These are phyloP conservation scores for Thera obeliscata DNA, from an alignment of 2,888 invertebrate genomes.

Conservation along the genomic window DNA sequence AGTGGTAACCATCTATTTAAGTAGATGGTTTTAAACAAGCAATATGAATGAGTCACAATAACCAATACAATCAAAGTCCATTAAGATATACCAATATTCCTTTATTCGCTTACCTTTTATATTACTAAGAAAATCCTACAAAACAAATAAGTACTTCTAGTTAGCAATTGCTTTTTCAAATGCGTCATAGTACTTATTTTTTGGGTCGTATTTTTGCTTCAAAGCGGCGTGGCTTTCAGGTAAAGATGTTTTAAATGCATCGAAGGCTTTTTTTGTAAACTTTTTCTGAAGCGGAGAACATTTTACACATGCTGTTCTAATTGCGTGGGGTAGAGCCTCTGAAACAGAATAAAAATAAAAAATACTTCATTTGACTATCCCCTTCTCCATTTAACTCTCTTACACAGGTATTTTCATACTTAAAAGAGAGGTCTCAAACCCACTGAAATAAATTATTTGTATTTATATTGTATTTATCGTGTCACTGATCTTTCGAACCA, in stretches of 20 bases:
- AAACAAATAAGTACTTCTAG: slow-evolving; percentile 34
- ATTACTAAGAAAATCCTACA: slow-evolving; percentile 25
- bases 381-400: too few species aligned
- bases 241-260: slow-evolving; percentile 85
- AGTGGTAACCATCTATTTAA: too few species aligned
- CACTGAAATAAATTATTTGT: too few species aligned
- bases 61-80: too few species aligned
- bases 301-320: slow-evolving; percentile 61
- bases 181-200: slow-evolving; percentile 74
- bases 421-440: too few species aligned
- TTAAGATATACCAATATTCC: background rate
- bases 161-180: slow-evolving; percentile 72
- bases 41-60: too few species aligned
- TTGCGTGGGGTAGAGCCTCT: slow-evolving; percentile 63
- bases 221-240: slow-evolving; percentile 86
- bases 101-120: slow-evolving; percentile 36
- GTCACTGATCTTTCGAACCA: too few species aligned
- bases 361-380: too few species aligned
- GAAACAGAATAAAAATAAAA: slow-evolving; percentile 13
- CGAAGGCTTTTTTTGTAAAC: slow-evolving; percentile 84
- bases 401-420: too few species aligned
- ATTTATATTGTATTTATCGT: too few species aligned
- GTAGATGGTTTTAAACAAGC: too few species aligned
- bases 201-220: slow-evolving; percentile 87
- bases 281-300: slow-evolving; percentile 75